Evolutionary conservation across 2,797 vertebrate species (phyloP).

Genomic region (Cossypha niveicapilla): DNA sequence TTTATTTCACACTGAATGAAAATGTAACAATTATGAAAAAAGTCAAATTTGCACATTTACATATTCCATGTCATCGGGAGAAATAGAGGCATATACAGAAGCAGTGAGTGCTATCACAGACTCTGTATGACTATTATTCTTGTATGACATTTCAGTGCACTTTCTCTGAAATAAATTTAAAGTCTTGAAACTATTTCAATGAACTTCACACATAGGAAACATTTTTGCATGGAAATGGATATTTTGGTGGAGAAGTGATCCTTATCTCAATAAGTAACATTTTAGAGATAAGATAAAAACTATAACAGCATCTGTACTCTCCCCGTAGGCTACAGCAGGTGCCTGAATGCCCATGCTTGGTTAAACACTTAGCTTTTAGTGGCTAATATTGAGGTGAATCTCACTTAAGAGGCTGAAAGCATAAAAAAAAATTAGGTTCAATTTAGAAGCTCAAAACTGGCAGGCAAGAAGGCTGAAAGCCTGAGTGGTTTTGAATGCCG

Average conservation of each 20-base stretch:
- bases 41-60: slow-evolving; percentile 63
- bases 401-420: not conserved
- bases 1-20: slow-evolving; percentile 25
- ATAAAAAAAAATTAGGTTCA: not conserved
- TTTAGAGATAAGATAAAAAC: not conserved
- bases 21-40: slow-evolving; percentile 38
- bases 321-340: not conserved
- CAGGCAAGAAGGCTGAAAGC: not conserved
- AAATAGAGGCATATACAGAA: not conserved
- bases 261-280: not conserved
- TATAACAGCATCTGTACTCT: not conserved
- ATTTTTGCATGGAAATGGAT: not conserved
- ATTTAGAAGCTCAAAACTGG: not conserved
- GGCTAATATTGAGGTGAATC: not conserved
- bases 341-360: not conserved
- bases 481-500: not conserved
- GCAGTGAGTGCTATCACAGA: not conserved
- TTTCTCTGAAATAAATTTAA: not conserved
- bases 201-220: not conserved
- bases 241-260: not conserved
- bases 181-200: not conserved
- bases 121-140: not conserved
- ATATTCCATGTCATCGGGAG: slow-evolving; percentile 64
- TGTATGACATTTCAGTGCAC: not conserved
- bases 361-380: not conserved